Evolutionary conservation across 2,888 invertebrate genomes (phyloP).

Genomic region (Pyralis farinalis): DNA sequence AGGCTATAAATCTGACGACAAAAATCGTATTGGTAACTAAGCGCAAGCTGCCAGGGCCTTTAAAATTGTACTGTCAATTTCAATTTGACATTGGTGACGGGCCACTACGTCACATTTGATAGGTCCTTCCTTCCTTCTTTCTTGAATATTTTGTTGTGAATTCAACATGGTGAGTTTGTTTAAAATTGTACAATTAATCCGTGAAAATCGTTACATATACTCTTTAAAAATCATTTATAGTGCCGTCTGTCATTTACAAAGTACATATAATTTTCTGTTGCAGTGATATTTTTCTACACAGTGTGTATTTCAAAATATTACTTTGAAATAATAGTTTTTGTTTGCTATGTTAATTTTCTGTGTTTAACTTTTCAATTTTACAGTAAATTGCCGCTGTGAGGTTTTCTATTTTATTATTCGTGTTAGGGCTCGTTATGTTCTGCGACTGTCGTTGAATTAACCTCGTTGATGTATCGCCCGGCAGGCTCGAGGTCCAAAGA

Average conservation of each 20-base stretch:
- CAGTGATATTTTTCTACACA: background rate
- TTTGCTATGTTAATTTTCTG: too few relatives aligned
- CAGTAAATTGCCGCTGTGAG: too few relatives aligned
- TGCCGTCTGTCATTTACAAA: background rate
- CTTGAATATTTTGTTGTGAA: too few relatives aligned
- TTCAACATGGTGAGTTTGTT: background rate
- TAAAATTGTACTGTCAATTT: too few relatives aligned
- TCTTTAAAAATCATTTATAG: background rate
- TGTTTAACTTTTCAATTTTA: too few relatives aligned
- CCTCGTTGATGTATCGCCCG: background rate
- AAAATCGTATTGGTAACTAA: too few relatives aligned
- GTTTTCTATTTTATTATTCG: too few relatives aligned
- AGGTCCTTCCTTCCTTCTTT: background rate
- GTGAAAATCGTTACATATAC: background rate
- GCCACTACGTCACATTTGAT: background rate
- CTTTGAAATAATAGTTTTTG: too few relatives aligned
- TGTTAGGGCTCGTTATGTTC: too few relatives aligned
- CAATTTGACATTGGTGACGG: background rate
- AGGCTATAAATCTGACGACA: too few relatives aligned
- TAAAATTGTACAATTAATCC: background rate
- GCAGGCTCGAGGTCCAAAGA: conserved; percentile 98
- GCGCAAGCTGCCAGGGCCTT: too few relatives aligned
- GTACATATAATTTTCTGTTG: background rate
- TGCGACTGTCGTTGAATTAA: background rate
- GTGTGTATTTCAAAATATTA: background rate